These are phyloP conservation scores for Norana najaformis DNA, from an alignment of 2,888 invertebrate genomes.

Conservation along the genomic window DNA sequence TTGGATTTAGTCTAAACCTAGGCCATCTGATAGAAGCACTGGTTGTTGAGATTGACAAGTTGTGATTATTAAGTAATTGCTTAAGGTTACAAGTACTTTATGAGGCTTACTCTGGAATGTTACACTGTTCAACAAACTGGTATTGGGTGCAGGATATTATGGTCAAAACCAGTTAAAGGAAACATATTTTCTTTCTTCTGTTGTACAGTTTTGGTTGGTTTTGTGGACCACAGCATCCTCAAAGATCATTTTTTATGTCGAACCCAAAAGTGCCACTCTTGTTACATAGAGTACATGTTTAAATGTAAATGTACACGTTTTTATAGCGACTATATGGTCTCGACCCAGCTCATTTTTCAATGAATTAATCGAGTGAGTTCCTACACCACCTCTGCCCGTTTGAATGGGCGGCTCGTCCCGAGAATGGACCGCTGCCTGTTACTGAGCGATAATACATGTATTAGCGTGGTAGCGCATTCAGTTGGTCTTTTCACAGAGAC, in stretches of 20 bases:
- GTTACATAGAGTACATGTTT: not conserved
- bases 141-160: not conserved
- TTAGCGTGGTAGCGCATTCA: not conserved
- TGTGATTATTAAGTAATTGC: not conserved
- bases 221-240: not conserved
- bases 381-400: too few species aligned
- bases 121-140: not conserved
- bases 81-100: not conserved
- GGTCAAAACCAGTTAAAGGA: not conserved
- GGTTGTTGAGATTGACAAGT: not conserved
- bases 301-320: too few species aligned
- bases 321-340: too few species aligned
- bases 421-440: too few species aligned
- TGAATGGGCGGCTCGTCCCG: too few species aligned
- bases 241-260: not conserved
- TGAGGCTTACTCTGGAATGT: too few species aligned
- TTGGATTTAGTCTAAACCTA: not conserved
- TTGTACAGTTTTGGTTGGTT: not conserved
- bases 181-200: not conserved
- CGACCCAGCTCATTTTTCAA: too few species aligned
- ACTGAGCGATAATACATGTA: not conserved
- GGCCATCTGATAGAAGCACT: not conserved
- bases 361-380: too few species aligned
- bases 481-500: not conserved
- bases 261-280: not conserved